Percentiles rank a stretch among this genome's conserved stretches.
Conservation (phyloP, 2,113 vertebrate species). For the Paralichthys olivaceus region DNA sequence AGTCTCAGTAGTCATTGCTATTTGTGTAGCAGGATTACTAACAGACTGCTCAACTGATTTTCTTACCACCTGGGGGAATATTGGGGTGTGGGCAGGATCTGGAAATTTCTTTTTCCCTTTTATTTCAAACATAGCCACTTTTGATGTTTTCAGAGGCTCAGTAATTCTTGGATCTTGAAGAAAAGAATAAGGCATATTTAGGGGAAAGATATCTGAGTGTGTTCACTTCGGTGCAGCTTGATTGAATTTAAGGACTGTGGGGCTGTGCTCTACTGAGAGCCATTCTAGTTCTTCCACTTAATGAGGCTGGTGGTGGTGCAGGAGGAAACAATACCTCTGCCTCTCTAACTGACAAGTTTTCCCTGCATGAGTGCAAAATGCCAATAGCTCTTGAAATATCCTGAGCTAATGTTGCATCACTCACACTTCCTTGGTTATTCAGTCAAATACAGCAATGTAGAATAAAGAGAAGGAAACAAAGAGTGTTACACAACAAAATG, state of each 20-base stretch:
- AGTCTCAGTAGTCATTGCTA: too few species aligned
- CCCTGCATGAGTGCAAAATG: neutral
- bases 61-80: neutral
- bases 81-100: neutral
- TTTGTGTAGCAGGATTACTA: too few species aligned
- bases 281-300: neutral
- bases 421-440: neutral
- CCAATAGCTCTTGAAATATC: neutral
- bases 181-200: too few species aligned
- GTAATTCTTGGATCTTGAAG: too few species aligned
- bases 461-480: neutral
- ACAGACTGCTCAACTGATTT: neutral
- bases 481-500: neutral
- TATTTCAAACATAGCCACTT: too few species aligned
- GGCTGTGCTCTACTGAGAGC: neutral
- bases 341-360: neutral
- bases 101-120: too few species aligned
- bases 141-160: too few species aligned
- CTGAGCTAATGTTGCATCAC: conserved; percentile 1
- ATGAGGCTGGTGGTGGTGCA: neutral
- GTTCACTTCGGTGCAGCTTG: neutral
- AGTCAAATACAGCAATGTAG: conserved; percentile 6
- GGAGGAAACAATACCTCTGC: neutral
- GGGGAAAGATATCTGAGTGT: neutral
- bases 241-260: neutral